Conservation (phyloP, 1,140 invertebrate species). For the Tetramorium parvispinum region DNA sequence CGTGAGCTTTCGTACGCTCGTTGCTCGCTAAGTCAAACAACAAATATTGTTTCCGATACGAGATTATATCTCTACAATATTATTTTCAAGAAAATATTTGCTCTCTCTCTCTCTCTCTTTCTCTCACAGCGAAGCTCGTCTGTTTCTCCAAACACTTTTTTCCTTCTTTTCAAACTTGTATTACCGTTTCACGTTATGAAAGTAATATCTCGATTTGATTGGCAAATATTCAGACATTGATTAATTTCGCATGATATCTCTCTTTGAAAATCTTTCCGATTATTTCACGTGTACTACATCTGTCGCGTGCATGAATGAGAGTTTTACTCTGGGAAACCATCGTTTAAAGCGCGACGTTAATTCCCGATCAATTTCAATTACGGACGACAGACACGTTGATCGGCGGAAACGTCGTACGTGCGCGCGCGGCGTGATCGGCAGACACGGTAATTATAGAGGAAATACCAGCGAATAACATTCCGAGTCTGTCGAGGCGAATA, state of each 20-base stretch:
- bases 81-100: conserved; percentile 25
- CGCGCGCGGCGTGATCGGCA: conserved; percentile 22
- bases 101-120: not conserved
- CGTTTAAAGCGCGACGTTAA: conserved; percentile 38
- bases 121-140: not conserved
- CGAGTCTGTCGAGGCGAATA: conserved; percentile 5
- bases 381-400: conserved; percentile 40
- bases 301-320: not conserved
- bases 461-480: conserved; percentile 14
- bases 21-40: conserved; percentile 31
- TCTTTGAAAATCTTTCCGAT: not conserved
- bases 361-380: conserved; percentile 60
- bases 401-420: conserved; percentile 50
- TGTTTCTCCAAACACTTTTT: not conserved
- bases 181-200: not conserved
- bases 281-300: not conserved
- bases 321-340: not conserved
- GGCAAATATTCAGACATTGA: not conserved
- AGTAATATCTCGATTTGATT: not conserved
- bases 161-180: not conserved
- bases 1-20: not conserved
- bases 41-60: conserved; percentile 26
- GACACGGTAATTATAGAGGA: conserved; percentile 47
- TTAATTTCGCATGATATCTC: not conserved
- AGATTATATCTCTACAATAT: conserved; percentile 33